Evolutionary conservation across 2,888 invertebrate genomes (phyloP).

Genomic region (Deroplatys truncata): DNA sequence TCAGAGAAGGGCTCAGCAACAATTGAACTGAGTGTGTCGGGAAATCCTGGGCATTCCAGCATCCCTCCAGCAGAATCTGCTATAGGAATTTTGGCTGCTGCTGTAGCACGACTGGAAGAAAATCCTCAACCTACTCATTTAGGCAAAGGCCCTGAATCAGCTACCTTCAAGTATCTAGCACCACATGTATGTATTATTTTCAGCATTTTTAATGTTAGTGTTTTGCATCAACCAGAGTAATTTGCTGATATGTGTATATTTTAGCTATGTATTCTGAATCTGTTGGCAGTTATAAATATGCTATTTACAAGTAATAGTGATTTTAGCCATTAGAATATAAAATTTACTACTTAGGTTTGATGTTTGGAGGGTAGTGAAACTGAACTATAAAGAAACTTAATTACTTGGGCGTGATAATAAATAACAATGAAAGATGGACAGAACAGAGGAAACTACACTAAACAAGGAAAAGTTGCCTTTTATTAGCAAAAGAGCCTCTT

Average conservation of each 20-base stretch:
- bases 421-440: no score
- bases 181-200: constrained; percentile 32
- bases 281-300: not conserved
- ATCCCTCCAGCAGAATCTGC: constrained; percentile 46
- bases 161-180: constrained; percentile 33
- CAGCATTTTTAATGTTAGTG: not conserved
- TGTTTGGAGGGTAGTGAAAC: no score
- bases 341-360: no score
- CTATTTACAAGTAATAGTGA: not conserved
- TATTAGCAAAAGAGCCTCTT: no score
- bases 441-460: no score
- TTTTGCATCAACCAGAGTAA: no score
- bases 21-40: constrained; percentile 42
- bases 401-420: no score
- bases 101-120: constrained; percentile 43
- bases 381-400: no score
- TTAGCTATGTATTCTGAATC: no score
- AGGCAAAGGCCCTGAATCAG: constrained; percentile 32
- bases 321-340: no score
- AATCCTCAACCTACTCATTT: constrained; percentile 45
- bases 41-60: constrained; percentile 47
- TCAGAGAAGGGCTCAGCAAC: constrained; percentile 47
- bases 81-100: constrained; percentile 46
- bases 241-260: no score
- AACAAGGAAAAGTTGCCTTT: no score